Conservation (phyloP, 2,888 invertebrate genomes). For the Agrochola circellaris region DNA sequence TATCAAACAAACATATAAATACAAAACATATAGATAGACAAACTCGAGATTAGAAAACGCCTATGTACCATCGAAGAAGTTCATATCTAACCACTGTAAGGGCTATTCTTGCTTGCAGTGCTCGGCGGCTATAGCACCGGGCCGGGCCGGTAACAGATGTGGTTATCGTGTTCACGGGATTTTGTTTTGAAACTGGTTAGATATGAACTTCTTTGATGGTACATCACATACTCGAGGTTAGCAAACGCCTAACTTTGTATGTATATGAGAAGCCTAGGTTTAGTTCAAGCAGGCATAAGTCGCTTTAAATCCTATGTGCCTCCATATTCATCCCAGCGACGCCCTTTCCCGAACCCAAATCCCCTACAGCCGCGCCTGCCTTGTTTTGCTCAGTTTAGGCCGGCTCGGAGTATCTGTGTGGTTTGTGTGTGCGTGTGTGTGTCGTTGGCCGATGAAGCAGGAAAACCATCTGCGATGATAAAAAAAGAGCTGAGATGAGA, state of each 20-base stretch:
- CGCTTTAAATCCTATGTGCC: constrained; percentile 27
- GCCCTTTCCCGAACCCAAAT: constrained; percentile 14
- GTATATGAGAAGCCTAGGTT: constrained; percentile 9
- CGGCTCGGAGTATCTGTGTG: constrained; percentile 35
- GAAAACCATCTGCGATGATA: constrained; percentile 34
- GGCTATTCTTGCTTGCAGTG: too few relatives aligned
- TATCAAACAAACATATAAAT: too few relatives aligned
- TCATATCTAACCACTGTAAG: too few relatives aligned
- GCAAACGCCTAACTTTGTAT: neutral
- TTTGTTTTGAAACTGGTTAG: too few relatives aligned
- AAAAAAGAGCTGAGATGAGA: neutral
- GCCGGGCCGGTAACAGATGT: too few relatives aligned
- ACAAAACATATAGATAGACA: too few relatives aligned
- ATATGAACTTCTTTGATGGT: too few relatives aligned
- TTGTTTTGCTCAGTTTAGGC: constrained; percentile 26
- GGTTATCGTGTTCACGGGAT: too few relatives aligned
- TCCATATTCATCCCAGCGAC: constrained; percentile 8
- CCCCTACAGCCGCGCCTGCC: constrained; percentile 20
- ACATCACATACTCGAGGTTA: neutral
- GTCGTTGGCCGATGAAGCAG: constrained; percentile 16
- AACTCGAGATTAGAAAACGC: too few relatives aligned
- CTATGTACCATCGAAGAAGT: too few relatives aligned
- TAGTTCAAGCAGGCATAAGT: constrained; percentile 8
- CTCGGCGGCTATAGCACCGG: too few relatives aligned
- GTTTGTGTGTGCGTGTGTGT: too few relatives aligned